phyloP scores from a whole-genome alignment of 2,888 invertebrate genomes.

The Dicyrtomina minuta region DNA sequence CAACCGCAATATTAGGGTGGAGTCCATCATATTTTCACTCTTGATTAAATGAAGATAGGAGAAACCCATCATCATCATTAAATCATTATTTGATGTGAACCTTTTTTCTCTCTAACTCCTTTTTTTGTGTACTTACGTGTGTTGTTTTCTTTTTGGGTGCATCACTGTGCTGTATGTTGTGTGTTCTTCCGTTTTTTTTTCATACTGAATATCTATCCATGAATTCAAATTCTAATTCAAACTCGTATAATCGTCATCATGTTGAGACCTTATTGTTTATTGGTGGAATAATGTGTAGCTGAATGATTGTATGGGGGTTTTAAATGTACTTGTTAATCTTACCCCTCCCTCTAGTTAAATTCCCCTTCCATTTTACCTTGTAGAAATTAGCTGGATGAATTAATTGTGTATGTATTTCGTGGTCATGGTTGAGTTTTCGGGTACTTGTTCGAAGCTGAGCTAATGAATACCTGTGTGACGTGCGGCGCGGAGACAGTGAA shows the following conservation, averaged over 20 bases:
- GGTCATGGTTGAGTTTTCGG: no score
- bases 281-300: slow-evolving; percentile 2
- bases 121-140: background rate
- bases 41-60: slow-evolving; percentile 52
- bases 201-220: background rate
- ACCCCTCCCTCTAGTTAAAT: background rate
- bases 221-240: no score
- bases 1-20: slow-evolving; percentile 52
- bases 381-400: no score
- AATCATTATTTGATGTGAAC: slow-evolving; percentile 32
- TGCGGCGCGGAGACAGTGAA: no score
- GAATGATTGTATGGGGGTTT: slow-evolving; percentile 9
- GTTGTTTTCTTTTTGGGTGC: slow-evolving; percentile 30
- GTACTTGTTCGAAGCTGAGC: no score
- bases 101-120: slow-evolving; percentile 2
- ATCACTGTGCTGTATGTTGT: background rate
- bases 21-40: slow-evolving; percentile 48
- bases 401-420: no score
- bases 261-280: slow-evolving; percentile 20
- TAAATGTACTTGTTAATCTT: slow-evolving; percentile 15
- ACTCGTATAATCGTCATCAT: no score
- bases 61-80: slow-evolving; percentile 42
- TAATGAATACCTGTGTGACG: no score
- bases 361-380: no score
- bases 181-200: background rate